Base-by-base conservation (phyloP, 2,888 invertebrate species). In the Ypsolopha sequella region DNA sequence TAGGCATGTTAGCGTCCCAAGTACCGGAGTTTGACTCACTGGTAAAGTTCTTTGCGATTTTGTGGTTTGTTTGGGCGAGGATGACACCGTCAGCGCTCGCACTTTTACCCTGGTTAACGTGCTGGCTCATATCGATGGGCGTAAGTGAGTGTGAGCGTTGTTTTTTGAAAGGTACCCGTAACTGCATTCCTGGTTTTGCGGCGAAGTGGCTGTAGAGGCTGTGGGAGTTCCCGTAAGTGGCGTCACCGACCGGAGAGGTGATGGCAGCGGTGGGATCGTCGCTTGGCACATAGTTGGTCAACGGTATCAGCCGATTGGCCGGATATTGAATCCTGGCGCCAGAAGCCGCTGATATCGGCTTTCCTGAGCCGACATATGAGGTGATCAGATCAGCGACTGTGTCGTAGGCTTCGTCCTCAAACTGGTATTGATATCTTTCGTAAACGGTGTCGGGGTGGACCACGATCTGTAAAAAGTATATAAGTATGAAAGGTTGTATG, bases 371-470 rank as follows among this genome's bases (percentile, higher is more conserved):
- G 33, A 97, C 96, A 73, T 98, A 97, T 58, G 93, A 96, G 6
- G 96, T 96, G 56, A 98, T 96, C 52, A 98, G 89, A 75, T 97
- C 96, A 0, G 96, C 94, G 14, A 98, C 95, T 2, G 96, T 96
- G 68, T 95, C 95, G 68, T 96, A 98, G 0, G 95, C 92, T 70
- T 96, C 95, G 66, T 96, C 96, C 76, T 98, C 98, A 71, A 98
- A 96, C 68, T 96, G 95, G 73, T 94, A 98, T 70, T 97, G 95
- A 36, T 96, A 92, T 60, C 94, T 88, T 76, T 97, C 96, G 75
- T 97, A 97, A 6, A 96, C 95, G 0, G 96, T 96, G 64, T 96
- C 95, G 0, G 95, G 95, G 66, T 96, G 95, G 1, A 95, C 89
- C 1, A 94, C 89, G 56, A 94, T 91, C 95, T 95, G 69, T 6